Evolutionary conservation across 2,113 vertebrate genomes (phyloP).

Genomic region (Brachirus orientalis): DNA sequence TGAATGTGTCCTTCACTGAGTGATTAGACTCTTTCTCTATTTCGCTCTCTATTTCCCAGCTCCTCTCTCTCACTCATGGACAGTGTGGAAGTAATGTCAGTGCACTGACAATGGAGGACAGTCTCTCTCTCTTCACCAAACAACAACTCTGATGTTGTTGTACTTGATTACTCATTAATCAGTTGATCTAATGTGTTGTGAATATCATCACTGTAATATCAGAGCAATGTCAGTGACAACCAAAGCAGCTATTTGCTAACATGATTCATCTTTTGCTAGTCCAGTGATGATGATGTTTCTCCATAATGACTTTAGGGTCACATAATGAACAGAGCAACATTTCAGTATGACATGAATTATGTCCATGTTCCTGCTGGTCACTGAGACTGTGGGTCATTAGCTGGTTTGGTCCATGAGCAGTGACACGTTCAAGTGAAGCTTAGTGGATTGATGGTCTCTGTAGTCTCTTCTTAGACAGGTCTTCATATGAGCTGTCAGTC

Average conservation of each 20-base stretch:
- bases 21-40: too few species aligned
- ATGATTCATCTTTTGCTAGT: too few species aligned
- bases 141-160: background rate
- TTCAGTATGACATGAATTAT: constrained; percentile 20
- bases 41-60: background rate
- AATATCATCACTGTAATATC: constrained; percentile 4
- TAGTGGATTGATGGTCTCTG: constrained; percentile 14
- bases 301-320: constrained; percentile 1
- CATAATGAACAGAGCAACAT: constrained; percentile 21
- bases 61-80: background rate
- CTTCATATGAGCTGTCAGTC: constrained; percentile 44
- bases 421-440: background rate
- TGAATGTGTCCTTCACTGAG: constrained; percentile 12
- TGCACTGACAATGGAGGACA: background rate
- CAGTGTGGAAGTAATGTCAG: background rate
- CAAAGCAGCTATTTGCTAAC: background rate
- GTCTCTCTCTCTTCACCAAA: background rate
- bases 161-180: constrained; percentile 34
- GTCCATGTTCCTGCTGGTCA: background rate
- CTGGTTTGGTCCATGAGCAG: constrained; percentile 5
- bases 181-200: constrained; percentile 37
- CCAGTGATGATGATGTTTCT: background rate
- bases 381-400: constrained; percentile 28
- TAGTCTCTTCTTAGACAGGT: constrained; percentile 7
- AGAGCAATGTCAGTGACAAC: background rate